Base-by-base conservation (phyloP, 2,797 vertebrate genomes). In the Cygnus olor region DNA sequence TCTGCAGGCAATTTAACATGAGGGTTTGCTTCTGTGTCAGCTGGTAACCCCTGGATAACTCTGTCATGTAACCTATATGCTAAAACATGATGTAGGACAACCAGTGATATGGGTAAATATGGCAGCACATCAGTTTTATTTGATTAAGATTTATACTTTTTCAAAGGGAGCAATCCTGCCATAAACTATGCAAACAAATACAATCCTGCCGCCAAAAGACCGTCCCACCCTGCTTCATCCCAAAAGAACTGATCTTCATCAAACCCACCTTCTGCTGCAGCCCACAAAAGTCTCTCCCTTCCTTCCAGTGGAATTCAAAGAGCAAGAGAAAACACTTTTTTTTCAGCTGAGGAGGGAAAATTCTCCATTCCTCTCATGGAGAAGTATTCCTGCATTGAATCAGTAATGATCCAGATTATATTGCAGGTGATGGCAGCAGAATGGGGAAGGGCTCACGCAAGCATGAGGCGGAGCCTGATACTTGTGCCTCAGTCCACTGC, bases 81-180 rank as follows among this genome's bases (percentile, higher is more conserved):
- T 97, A 81, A 96, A 96, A 96, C 95, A 96, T 93, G 95, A 95
- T 96, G 95, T 96, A 96, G 94, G 94, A 94, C 94, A 97, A 95
- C 93, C 74, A 96, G 88, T 32, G 80, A 94, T 91, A 96, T 94
- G 85, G 95, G 91, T 94, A 91, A 96, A 87, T 94, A 96, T 73
- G 89, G 91, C 85, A 86, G 70, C 91, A 88, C 85, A 95, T 90
- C 91, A 90, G 71, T 96, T 96, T 96, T 80, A 94, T 91, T 90
- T 88, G 89, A 94, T 93, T 79, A 91, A 89, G 94, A 95, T 96
- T 96, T 95, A 94, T 81, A 84, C 77, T 81, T 94, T 93, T 72
- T 69, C 5, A 5, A 61, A 95, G 68, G n/a, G 28, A 88, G 28
- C 44, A 84, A 71, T 56, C 20, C 42, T 88, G 70, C 53, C 66